A percentile compares a stretch with the other conserved stretches of the same genome.
phyloP scores from a whole-genome alignment of 2,113 vertebrate species.

The Polypterus bichir region DNA sequence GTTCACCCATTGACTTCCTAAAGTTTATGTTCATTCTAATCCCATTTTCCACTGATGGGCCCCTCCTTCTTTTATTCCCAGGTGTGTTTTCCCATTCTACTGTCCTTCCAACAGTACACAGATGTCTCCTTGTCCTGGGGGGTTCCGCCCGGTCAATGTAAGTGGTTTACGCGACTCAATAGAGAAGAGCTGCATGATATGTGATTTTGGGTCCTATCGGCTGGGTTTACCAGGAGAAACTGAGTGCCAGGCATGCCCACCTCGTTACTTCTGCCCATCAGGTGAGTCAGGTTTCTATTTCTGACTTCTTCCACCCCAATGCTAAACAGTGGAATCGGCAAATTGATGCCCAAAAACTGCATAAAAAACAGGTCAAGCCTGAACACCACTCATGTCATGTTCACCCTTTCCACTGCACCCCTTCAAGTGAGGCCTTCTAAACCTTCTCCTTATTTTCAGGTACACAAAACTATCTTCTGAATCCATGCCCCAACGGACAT shows the following conservation, averaged over 20 bases:
- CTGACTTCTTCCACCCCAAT: too few relatives aligned
- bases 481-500: slow-evolving; percentile 60
- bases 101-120: slow-evolving; percentile 63
- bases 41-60: too few relatives aligned
- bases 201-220: slow-evolving; percentile 62
- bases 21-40: too few relatives aligned
- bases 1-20: too few relatives aligned
- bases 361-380: too few relatives aligned
- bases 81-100: slow-evolving; percentile 72
- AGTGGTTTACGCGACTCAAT: slow-evolving; percentile 55
- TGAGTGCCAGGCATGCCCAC: slow-evolving; percentile 64
- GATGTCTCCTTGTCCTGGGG: slow-evolving; percentile 53
- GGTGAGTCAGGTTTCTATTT: slow-evolving; percentile 36
- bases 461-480: slow-evolving; percentile 43
- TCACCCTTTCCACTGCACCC: too few relatives aligned
- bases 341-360: too few relatives aligned
- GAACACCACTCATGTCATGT: too few relatives aligned
- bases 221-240: slow-evolving; percentile 23
- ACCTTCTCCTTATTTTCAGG: slow-evolving; percentile 37
- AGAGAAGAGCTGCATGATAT: slow-evolving; percentile 56
- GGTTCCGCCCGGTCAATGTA: slow-evolving; percentile 58
- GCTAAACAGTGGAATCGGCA: too few relatives aligned
- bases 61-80: slow-evolving; percentile 30
- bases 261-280: slow-evolving; percentile 65
- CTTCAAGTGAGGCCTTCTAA: too few relatives aligned